A percentile compares a stretch with the other conserved stretches of the same genome.
Evolutionary conservation across 2,797 vertebrate species (phyloP).

Genomic region (Dicrostonyx torquatus): DNA sequence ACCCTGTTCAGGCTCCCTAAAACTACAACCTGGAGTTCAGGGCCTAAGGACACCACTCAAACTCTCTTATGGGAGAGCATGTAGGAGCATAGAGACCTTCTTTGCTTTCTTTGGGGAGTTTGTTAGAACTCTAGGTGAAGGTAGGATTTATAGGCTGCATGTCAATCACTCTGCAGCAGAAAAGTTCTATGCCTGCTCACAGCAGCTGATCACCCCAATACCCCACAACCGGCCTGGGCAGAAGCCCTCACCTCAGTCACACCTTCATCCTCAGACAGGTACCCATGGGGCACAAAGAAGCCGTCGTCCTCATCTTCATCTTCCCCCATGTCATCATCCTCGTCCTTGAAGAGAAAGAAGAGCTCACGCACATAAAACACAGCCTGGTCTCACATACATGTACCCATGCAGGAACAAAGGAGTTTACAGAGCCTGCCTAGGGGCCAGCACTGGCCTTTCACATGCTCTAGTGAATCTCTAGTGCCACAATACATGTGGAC

Average conservation of each 20-base stretch:
- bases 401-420: not conserved
- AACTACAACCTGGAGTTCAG: not conserved
- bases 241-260: slow-evolving; percentile 88
- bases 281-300: slow-evolving; percentile 98
- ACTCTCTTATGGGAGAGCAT: not conserved
- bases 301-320: slow-evolving; percentile 97
- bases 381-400: not conserved
- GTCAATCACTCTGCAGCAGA: not conserved
- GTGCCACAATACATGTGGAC: no score
- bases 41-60: not conserved
- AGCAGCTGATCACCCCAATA: not conserved
- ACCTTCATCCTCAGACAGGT: slow-evolving; percentile 98
- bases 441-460: not conserved
- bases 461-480: no score
- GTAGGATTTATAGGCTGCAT: not conserved
- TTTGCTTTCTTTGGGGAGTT: not conserved
- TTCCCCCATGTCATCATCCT: slow-evolving; percentile 94
- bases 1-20: not conserved
- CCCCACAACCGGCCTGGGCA: no score
- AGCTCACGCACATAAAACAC: not conserved
- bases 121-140: not conserved
- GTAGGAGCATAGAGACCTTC: not conserved
- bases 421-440: not conserved
- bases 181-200: not conserved
- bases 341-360: slow-evolving; percentile 88